phyloP scores from a whole-genome alignment of 2,797 vertebrate species.

The Oceanodroma leucorhoa region DNA sequence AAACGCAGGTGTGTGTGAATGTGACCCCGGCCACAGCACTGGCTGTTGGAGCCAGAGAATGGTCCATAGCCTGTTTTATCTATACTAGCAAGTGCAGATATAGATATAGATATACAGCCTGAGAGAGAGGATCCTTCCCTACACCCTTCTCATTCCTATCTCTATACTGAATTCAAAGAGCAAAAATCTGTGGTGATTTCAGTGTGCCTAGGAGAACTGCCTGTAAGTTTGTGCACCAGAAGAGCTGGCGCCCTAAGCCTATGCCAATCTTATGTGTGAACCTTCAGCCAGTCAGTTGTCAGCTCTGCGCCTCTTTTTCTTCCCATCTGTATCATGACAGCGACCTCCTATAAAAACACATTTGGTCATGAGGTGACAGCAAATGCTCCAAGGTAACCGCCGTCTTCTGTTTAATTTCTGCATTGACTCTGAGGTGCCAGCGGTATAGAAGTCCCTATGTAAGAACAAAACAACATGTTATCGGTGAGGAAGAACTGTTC shows the following conservation, averaged over 20 bases:
- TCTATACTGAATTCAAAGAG: background rate
- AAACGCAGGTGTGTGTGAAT: background rate
- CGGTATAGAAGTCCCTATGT: background rate
- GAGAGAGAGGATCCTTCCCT: background rate
- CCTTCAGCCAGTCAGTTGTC: background rate
- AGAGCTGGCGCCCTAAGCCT: background rate
- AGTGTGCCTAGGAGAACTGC: background rate
- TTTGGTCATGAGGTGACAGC: background rate
- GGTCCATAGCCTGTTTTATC: background rate
- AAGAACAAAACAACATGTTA: background rate
- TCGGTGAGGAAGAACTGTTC: background rate
- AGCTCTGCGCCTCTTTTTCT: background rate
- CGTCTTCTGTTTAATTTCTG: background rate
- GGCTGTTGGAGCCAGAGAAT: rapidly evolving
- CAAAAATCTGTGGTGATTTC: background rate
- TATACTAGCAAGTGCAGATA: background rate
- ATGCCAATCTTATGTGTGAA: rapidly evolving
- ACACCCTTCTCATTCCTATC: background rate
- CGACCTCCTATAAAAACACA: background rate
- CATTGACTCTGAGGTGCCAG: background rate
- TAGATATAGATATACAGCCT: background rate
- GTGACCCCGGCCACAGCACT: background rate
- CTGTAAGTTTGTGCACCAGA: background rate
- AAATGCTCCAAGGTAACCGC: background rate
- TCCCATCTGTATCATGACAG: background rate